Percentiles rank a stretch among this genome's conserved stretches.
These are phyloP conservation scores for Cercocebus atys DNA, from an alignment of 2,113 vertebrate genomes.

Conservation along the genomic window DNA sequence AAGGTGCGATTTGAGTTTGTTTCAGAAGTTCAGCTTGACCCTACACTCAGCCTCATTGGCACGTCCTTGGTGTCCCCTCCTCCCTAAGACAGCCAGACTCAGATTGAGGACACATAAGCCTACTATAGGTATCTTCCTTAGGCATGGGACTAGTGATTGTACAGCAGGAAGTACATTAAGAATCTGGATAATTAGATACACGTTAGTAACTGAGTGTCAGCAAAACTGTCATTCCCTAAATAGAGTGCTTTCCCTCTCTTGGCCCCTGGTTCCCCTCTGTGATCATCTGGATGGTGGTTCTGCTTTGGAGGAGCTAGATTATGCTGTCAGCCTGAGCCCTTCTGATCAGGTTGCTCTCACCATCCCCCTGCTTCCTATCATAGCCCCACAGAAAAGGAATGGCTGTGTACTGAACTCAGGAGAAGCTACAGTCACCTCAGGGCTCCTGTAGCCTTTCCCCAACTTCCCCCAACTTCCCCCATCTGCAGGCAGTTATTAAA, in stretches of 20 bases:
- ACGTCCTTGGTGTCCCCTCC: fast-evolving
- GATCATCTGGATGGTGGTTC: background rate
- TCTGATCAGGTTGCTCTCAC: background rate
- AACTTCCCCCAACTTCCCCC: no score
- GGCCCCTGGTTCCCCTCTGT: background rate
- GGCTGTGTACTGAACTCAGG: background rate
- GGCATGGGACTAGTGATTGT: background rate
- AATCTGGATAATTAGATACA: background rate
- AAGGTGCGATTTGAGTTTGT: background rate
- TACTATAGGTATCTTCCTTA: fast-evolving
- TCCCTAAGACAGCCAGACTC: background rate
- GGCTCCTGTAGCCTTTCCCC: no score
- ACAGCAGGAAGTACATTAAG: background rate
- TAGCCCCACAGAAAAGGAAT: background rate
- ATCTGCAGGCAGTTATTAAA: no score
- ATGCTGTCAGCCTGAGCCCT: fast-evolving
- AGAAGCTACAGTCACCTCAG: no score
- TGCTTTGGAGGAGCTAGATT: background rate
- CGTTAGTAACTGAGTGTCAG: background rate
- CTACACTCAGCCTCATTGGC: background rate
- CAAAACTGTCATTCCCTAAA: background rate
- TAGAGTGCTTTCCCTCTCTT: background rate
- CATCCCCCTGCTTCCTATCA: fast-evolving
- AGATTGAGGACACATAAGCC: background rate
- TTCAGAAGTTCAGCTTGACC: background rate